These are phyloP conservation scores for Xiphophorus couchianus DNA, from an alignment of 2,113 vertebrate genomes.

Conservation along the genomic window DNA sequence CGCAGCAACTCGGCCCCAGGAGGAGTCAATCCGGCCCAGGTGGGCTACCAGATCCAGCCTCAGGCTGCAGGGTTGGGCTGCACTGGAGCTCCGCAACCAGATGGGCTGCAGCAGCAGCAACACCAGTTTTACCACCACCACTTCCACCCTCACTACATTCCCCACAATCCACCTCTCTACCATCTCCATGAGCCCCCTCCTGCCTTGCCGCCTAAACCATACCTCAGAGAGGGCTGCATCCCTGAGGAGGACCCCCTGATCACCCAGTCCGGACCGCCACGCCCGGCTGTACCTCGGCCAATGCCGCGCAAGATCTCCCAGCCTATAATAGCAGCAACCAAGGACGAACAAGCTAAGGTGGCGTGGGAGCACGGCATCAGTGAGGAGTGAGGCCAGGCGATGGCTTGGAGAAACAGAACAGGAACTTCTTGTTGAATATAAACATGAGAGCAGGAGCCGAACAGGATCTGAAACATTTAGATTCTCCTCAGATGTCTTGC, in stretches of 20 bases:
- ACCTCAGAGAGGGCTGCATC: slow-evolving; percentile 88
- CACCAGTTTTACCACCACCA: slow-evolving; percentile 76
- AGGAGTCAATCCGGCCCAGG: slow-evolving; percentile 78
- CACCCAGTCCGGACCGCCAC: slow-evolving; percentile 29
- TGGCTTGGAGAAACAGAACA: background rate
- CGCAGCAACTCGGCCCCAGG: slow-evolving; percentile 92
- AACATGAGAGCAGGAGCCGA: background rate
- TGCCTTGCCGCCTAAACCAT: slow-evolving; percentile 90
- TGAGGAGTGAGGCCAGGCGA: slow-evolving; percentile 79
- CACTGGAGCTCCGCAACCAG: slow-evolving; percentile 31
- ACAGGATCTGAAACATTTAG: background rate
- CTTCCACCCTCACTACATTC: slow-evolving; percentile 67
- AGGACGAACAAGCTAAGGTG: slow-evolving; percentile 92
- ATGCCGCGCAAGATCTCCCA: slow-evolving; percentile 89
- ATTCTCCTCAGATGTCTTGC: background rate
- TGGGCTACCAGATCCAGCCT: slow-evolving; percentile 4
- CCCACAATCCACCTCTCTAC: slow-evolving; percentile 69
- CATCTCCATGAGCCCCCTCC: slow-evolving; percentile 83
- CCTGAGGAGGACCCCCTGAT: slow-evolving; percentile 83
- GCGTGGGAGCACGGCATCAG: slow-evolving; percentile 91
- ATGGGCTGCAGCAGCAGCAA: slow-evolving; percentile 57
- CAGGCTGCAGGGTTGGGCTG: slow-evolving; percentile 13
- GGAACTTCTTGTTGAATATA: background rate
- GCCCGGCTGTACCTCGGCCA: slow-evolving; percentile 72
- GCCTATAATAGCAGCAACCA: slow-evolving; percentile 80